Evolutionary conservation across 2,888 invertebrate species (phyloP), one percentile per base, ranked within the genome.

Genomic region (Callimorpha dominula): DNA sequence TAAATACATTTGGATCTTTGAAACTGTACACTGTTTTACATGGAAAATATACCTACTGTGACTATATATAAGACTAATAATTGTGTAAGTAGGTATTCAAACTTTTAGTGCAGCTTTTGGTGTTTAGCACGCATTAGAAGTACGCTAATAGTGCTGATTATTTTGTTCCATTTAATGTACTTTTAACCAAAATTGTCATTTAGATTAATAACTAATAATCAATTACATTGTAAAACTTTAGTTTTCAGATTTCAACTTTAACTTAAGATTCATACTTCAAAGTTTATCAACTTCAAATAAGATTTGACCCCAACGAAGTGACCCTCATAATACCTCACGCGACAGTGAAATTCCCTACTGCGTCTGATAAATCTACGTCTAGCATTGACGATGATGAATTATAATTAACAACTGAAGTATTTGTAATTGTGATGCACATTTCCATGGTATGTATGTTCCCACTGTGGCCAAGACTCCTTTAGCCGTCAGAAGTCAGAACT

Each of bases 401-500:
- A 11, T 60, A 1, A 60, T 52, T 52, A 52, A 52, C 17, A 17
- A 17, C 6, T 52, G 17, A 15, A 17, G 15, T 17, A 52, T 8
- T 20, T 0, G 20, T 5, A 31, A 31, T 14, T 14, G 31, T 6
- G 12, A 31, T 31, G 14, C 5, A 60, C 31, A 60, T 46, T 0
- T 46, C 0, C 31, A 46, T 43, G 14, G 5, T 14, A 50, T 15
- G 9, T 66, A 65, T 49, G 5, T 49, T 46, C 65, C 20, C 67
- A 57, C 67, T 68, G 67, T 57, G 67, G 67, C 67, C 67, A 68
- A 68, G 67, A 68, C 67, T 42, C 67, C 67, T 68, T 68, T 57
- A 68, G 57, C 57, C 67, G 57, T 68, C 57, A 57, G 67, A 42
- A 14, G 17, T 60, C 60, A 60, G 14, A 14, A 31, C 40, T 42